Conservation (phyloP, 2,797 vertebrate species). For the Chaetophractus vellerosus region DNA sequence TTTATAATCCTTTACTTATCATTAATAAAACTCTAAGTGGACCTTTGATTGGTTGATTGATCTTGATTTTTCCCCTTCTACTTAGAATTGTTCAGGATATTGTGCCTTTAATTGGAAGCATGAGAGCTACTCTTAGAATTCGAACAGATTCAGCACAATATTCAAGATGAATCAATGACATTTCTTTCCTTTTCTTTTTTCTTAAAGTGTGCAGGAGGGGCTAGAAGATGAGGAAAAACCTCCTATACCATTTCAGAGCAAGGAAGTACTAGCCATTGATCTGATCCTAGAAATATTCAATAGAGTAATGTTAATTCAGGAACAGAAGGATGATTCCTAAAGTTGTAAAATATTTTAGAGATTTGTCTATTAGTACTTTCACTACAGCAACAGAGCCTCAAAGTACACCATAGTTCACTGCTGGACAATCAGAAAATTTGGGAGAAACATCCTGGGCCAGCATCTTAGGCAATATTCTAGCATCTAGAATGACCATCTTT, state of each 20-base stretch:
- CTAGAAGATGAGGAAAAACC: conserved; percentile 8
- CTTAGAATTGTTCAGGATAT: not conserved
- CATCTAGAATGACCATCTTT: not conserved
- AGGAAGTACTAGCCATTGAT: not conserved
- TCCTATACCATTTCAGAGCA: not conserved
- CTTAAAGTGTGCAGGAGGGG: not conserved
- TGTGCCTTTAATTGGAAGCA: too few species aligned
- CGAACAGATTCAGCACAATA: not conserved
- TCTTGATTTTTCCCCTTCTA: not conserved
- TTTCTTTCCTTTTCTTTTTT: too few species aligned
- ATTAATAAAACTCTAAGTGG: not conserved
- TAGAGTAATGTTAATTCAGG: not conserved
- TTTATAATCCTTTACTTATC: not conserved
- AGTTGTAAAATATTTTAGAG: not conserved
- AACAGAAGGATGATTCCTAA: not conserved
- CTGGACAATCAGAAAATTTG: not conserved
- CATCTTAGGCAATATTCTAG: not conserved
- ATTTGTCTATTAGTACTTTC: not conserved
- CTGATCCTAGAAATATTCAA: not conserved
- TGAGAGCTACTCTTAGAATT: not conserved
- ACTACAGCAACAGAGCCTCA: not conserved
- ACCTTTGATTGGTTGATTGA: conserved; percentile 20
- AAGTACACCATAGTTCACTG: too few species aligned
- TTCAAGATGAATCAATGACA: not conserved
- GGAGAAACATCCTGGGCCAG: not conserved